A percentile compares a stretch with the other conserved stretches of the same genome.
phyloP scores from a whole-genome alignment of 1,140 invertebrate species.

The Pygmarrhopalites habei region DNA sequence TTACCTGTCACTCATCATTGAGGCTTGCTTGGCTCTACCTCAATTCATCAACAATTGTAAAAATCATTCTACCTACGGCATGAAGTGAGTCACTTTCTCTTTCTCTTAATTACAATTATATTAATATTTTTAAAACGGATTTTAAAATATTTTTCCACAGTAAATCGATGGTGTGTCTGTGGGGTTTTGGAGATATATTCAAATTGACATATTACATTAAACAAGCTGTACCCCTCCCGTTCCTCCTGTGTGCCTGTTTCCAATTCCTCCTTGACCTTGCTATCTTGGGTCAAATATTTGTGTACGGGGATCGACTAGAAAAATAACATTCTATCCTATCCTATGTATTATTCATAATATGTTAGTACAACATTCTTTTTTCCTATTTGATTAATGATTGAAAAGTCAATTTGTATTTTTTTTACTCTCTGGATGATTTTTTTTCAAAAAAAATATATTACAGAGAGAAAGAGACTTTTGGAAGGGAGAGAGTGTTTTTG shows the following conservation, averaged over 20 bases:
- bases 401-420: too few species aligned
- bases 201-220: background rate
- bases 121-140: too few species aligned
- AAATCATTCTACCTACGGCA: background rate
- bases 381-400: too few species aligned
- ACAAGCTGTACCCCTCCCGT: background rate
- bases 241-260: background rate
- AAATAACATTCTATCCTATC: background rate
- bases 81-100: background rate
- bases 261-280: background rate
- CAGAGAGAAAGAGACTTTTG: too few species aligned
- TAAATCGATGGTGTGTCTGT: constrained; percentile 6
- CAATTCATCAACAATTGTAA: background rate
- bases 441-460: too few species aligned
- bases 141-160: background rate
- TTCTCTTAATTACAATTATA: too few species aligned
- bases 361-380: too few species aligned
- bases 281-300: constrained; percentile 2
- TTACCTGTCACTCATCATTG: background rate
- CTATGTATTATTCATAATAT: too few species aligned
- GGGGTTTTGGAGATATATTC: constrained; percentile 1
- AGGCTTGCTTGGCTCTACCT: background rate
- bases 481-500: too few species aligned
- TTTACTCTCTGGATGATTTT: too few species aligned
- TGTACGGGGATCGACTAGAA: background rate